Base-by-base conservation (phyloP, 2,797 vertebrate species). In the Phyllotis vaccarum region DNA sequence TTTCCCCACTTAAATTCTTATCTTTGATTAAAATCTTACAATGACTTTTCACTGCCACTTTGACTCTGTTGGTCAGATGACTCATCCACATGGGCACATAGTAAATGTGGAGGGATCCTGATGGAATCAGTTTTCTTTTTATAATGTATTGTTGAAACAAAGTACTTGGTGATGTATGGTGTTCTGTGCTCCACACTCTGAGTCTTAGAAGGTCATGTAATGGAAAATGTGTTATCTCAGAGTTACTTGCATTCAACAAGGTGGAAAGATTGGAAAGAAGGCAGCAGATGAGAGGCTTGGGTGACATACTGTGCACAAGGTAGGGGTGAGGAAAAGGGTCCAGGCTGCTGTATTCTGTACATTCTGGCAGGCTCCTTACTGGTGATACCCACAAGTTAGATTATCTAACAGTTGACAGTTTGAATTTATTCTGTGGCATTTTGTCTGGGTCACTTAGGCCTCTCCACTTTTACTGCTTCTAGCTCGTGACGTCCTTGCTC, bases 1-100 rank as follows among this genome's bases (percentile, higher is more conserved):
- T 52, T 31, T 90, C 88, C 17, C 22, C 66, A 19, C 75, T n/a
- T 90, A 97, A 86, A 86, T 37, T 70, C 5, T 66, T 74, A 76
- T n/a, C n/a, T 93, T 80, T 91, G 21, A 24, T 86, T 91, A 89
- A 58, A 88, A 34, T 81, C 79, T 85, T 86, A 78, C 82, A 62
- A 22, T 74, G 46, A 5, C 75, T 46, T 52, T 86, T 88, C 14
- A 68, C 40, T 79, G 10, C 7, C 37, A 24, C 37, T 70, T 89
- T 82, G 86, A 83, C 52, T 17, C 46, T 68, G n/a, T 19, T 80
- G 24, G 49, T 52, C 52, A 52, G 6, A 17, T 76, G 56, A 66
- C 21, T 80, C 86, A 62, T 19, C 70, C 37, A 24, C n/a, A 34
- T 4, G 5, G 37, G 19, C 49, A 70, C 56, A 74, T 0, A 46